Conservation (phyloP, 2,113 vertebrate genomes). For the Hippopotamus amphibius region DNA sequence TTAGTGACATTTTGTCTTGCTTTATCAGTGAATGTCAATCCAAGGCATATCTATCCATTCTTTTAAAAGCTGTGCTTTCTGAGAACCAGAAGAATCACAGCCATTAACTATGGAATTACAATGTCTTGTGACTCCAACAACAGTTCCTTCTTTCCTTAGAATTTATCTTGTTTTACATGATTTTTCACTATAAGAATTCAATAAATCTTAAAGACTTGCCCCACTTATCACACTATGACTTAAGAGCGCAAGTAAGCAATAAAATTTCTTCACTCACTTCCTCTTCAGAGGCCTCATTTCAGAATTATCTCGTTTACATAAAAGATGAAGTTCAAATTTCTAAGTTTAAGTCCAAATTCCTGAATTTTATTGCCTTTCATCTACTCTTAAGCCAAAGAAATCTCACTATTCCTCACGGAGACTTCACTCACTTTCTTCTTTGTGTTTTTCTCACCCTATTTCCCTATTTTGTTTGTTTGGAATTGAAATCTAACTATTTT, state of each 20-base stretch:
- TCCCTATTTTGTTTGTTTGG: neutral
- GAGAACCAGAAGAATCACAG: neutral
- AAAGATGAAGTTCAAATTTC: neutral
- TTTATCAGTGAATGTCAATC: neutral
- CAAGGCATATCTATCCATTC: neutral
- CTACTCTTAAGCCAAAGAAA: neutral
- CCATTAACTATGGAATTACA: neutral
- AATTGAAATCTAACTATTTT: neutral
- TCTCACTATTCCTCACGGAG: neutral
- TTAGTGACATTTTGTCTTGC: neutral
- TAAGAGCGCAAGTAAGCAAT: neutral
- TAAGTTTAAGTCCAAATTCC: neutral
- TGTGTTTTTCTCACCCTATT: neutral
- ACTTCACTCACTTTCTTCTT: neutral
- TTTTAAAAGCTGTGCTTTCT: neutral
- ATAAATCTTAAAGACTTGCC: neutral
- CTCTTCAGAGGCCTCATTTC: neutral
- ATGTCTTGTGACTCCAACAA: neutral
- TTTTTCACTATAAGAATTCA: neutral
- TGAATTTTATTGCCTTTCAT: neutral
- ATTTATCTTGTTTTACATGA: neutral
- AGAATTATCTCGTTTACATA: neutral
- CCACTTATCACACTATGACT: neutral
- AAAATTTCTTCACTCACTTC: neutral
- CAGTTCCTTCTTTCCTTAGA: neutral